phyloP scores from a whole-genome alignment of 2,888 invertebrate genomes.

The Athalia cordata region DNA sequence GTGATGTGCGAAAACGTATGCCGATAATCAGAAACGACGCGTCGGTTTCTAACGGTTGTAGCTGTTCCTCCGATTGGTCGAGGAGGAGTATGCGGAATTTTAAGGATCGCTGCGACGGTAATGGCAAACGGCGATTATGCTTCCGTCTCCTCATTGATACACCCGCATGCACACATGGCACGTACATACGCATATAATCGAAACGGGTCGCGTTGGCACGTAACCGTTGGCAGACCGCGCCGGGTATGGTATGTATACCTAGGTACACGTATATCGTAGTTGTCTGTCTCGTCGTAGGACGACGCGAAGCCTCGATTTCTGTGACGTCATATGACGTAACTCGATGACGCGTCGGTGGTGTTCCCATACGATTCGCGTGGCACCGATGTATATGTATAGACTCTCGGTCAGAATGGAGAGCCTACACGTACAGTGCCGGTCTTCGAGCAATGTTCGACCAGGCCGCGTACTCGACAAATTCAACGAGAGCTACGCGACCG shows the following conservation, averaged over 20 bases:
- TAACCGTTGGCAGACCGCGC: neutral
- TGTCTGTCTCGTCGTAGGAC: neutral
- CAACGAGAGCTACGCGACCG: slow-evolving; percentile 9
- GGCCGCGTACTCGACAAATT: slow-evolving; percentile 14
- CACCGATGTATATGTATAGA: neutral
- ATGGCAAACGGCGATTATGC: neutral
- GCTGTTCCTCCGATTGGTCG: neutral
- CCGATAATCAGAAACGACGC: too few species aligned
- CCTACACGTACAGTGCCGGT: neutral
- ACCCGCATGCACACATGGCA: neutral
- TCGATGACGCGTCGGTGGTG: slow-evolving; percentile 24
- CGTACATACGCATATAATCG: neutral
- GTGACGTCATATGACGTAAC: slow-evolving; percentile 39
- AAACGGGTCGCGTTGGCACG: neutral
- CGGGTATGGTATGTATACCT: neutral
- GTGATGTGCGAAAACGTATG: too few species aligned
- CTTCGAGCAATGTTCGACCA: neutral
- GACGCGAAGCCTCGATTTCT: slow-evolving; percentile 1
- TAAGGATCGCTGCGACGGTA: neutral
- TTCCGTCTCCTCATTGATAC: slow-evolving; percentile 1
- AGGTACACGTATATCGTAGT: neutral
- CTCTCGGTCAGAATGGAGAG: neutral
- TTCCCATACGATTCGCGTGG: slow-evolving; percentile 19
- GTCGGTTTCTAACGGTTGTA: neutral
- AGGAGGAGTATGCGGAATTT: neutral